A percentile compares a stretch with the other conserved stretches of the same genome.
phyloP scores from a whole-genome alignment of 2,888 invertebrate genomes.

The Hipparchia semele region DNA sequence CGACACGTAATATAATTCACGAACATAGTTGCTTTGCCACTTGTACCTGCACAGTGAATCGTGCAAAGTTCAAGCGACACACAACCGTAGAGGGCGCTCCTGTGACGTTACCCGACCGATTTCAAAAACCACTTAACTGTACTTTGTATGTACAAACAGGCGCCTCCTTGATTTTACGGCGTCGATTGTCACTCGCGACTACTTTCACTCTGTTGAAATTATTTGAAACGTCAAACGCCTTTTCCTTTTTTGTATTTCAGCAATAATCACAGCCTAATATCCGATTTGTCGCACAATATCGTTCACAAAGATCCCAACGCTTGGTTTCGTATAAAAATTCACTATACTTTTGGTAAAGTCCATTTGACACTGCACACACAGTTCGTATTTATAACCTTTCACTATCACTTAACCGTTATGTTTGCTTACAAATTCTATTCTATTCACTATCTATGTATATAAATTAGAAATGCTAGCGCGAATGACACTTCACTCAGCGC shows the following conservation, averaged over 20 bases:
- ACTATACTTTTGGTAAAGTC: conserved; percentile 65
- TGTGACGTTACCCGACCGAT: conserved; percentile 50
- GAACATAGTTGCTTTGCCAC: conserved; percentile 50
- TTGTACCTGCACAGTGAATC: conserved; percentile 51
- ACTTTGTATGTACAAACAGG: conserved; percentile 44
- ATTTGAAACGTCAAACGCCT: conserved; percentile 65
- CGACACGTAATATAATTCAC: conserved; percentile 67
- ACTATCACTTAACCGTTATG: conserved; percentile 55
- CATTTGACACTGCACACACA: conserved; percentile 54
- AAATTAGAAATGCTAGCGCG: conserved; percentile 69
- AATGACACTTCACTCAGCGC: conserved; percentile 67
- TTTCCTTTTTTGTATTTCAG: conserved; percentile 49
- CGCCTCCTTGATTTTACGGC: conserved; percentile 53
- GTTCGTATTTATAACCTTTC: conserved; percentile 57
- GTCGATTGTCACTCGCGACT: conserved; percentile 57
- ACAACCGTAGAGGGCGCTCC: conserved; percentile 69
- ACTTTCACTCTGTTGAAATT: conserved; percentile 64
- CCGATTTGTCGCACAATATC: conserved; percentile 51
- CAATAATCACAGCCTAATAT: conserved; percentile 62
- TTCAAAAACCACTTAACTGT: conserved; percentile 53
- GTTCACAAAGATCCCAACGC: conserved; percentile 63
- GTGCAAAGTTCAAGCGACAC: conserved; percentile 63
- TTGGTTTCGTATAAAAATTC: conserved; percentile 54
- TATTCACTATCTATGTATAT: conserved; percentile 64
- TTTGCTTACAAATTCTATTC: conserved; percentile 56